These are phyloP conservation scores for Leucopsar rothschildi DNA, from an alignment of 2,113 vertebrate genomes.

Conservation along the genomic window DNA sequence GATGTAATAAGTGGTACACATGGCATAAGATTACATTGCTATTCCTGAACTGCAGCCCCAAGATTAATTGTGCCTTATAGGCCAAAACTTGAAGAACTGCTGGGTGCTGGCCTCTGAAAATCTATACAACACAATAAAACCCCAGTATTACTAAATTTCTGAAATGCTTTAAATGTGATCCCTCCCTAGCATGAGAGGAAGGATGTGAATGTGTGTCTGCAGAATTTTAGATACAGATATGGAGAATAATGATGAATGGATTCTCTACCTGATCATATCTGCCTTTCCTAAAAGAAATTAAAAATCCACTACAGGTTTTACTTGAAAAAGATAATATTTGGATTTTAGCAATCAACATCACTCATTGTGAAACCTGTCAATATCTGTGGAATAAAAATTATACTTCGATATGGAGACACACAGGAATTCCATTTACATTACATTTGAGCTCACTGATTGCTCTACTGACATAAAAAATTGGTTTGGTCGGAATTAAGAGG, in stretches of 20 bases:
- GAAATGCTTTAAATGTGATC: not conserved
- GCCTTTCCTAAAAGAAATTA: not conserved
- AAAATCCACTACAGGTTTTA: not conserved
- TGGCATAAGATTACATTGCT: not conserved
- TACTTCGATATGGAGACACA: not conserved
- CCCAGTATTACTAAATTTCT: not conserved
- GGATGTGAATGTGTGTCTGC: not conserved
- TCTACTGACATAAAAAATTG: constrained; percentile 36
- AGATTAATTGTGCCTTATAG: constrained; percentile 34
- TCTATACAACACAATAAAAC: not conserved
- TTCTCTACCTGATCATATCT: not conserved
- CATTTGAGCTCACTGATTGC: constrained; percentile 16
- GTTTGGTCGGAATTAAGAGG: constrained; percentile 22
- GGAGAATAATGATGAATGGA: not conserved
- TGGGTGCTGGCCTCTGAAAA: constrained; percentile 16
- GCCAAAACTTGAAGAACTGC: constrained; percentile 13
- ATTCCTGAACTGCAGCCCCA: not conserved
- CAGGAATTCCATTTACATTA: constrained; percentile 38
- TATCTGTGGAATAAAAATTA: not conserved
- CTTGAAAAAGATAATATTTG: not conserved
- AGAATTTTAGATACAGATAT: not conserved
- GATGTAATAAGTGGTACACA: constrained; percentile 27
- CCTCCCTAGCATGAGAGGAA: not conserved
- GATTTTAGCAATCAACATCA: not conserved
- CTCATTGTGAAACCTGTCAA: not conserved